Evolutionary conservation across 2,113 vertebrate species (phyloP), one percentile per base, ranked within the genome.

Genomic region (Trichomycterus rosablanca): DNA sequence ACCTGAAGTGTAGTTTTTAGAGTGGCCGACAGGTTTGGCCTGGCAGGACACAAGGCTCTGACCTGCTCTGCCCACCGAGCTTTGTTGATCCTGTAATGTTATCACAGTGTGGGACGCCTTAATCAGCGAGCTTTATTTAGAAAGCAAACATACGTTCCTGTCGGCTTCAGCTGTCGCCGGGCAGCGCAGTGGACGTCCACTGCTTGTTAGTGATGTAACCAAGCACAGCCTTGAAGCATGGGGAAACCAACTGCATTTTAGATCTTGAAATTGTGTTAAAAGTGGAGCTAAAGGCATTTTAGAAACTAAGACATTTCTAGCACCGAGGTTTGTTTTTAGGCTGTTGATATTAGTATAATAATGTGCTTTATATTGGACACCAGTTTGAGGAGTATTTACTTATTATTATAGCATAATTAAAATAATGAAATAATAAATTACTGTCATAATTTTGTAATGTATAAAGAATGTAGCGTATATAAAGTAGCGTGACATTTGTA

Each of bases 41-140:
- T 46, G 24, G 55, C 59, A 44, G 40, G 54, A 70, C 66, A n/a
- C n/a, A n/a, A n/a, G n/a, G n/a, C n/a, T n/a, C n/a, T n/a, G n/a
- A n/a, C n/a, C n/a, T n/a, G n/a, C n/a, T n/a, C n/a, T n/a, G n/a
- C 73, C 63, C 65, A 80, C 79, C 76, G 16, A 63, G 52, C 60
- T 68, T 65, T 78, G 74, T 82, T 83, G 74, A 82, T 83, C 83
- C 80, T 80, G 77, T 85, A 83, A 80, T 80, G 75, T 81, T 82
- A 81, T 80, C 81, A 72, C 80, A 30, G 81, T 74, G 68, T 83
- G 82, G 69, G 72, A 76, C 79, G 76, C 76, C 80, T 67, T 87
- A 84, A 85, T 87, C 81, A 80, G 79, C 8, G 72, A 79, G 74
- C 86, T 82, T 84, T 83, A 85, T 87, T 86, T 86, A 83, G 83